Base-by-base conservation (phyloP, 2,113 vertebrate species). In the Fulmarus glacialis region DNA sequence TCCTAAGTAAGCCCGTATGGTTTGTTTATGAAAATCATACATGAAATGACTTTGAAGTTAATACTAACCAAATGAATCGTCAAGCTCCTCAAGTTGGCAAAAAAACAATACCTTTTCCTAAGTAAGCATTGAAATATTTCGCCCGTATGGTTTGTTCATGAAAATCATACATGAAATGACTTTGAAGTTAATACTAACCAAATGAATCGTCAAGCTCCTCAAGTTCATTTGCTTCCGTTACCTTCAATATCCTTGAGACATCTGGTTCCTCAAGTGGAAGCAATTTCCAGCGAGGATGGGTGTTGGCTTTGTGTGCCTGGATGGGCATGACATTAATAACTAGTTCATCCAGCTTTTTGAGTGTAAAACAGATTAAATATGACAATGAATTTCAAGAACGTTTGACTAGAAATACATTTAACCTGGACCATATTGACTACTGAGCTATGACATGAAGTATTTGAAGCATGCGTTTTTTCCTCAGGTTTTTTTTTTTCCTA, bases 31-130 rank as follows among this genome's bases (percentile, higher is more conserved):
- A 73, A 89, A 91, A 66, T 7, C 23, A 19, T 6, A 19, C 6
- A 11, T 36, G 24, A 85, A 64, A 52, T 40, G 24, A 17, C 36
- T 64, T 30, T 82, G 29, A 47, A 62, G 27, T 55, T 36, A 92
- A 94, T 81, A 98, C 98, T 93, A 58, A 99, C 98, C 98, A 89
- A 98, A 98, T 6, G 83, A 94, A 53, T 98, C 97, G 11, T 95
- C 97, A 19, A 48, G 60, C 2, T 98, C 98, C 38, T 98, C 98
- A 12, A 97, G 94, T 1, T 95, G 38, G 12, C 12, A 72, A 92
- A 79, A n/a, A 56, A 53, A 10, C 13, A 56, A 32, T 14, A 45
- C 5, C 5, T 72, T 43, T 67, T 43, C 30, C 64, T 68, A n/a
- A 7, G 12, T 27, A 93, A 94, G 43, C n/a, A 45, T 0, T 58